Evolutionary conservation across 2,797 vertebrate genomes (phyloP).

Genomic region (Cygnus olor): DNA sequence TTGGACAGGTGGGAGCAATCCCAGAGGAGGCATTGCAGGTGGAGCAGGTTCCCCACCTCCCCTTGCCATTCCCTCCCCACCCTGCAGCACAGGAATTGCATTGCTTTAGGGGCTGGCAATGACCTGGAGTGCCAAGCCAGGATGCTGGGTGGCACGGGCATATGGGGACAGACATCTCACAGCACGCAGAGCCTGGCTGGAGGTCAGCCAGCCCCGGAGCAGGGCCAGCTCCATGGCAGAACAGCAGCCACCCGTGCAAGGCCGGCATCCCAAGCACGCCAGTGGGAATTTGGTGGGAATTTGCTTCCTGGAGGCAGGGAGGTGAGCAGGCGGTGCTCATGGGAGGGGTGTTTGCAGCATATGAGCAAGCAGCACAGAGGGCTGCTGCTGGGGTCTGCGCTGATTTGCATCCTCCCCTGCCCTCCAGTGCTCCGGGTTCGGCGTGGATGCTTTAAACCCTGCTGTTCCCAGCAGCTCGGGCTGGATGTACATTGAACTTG

Average conservation of each 20-base stretch:
- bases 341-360: not conserved
- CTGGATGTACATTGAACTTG: not conserved
- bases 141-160: not conserved
- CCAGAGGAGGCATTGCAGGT: not conserved
- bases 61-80: not conserved
- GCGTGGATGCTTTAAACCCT: not conserved
- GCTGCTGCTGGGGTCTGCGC: not conserved
- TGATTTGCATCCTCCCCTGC: not conserved
- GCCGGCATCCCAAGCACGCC: not conserved
- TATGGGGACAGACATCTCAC: too few species aligned
- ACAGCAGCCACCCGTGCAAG: not conserved
- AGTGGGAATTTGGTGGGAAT: not conserved
- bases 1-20: accelerated
- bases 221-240: not conserved
- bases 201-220: not conserved
- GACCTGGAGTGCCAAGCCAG: not conserved
- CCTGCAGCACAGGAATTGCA: not conserved
- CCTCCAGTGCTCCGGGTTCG: not conserved
- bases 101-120: not conserved
- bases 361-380: not conserved
- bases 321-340: not conserved
- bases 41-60: not conserved
- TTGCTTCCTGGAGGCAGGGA: not conserved
- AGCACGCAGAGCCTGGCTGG: too few species aligned
- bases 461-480: not conserved